Evolutionary conservation across 2,797 vertebrate species (phyloP).

Genomic region (Enteromius mattozi): DNA sequence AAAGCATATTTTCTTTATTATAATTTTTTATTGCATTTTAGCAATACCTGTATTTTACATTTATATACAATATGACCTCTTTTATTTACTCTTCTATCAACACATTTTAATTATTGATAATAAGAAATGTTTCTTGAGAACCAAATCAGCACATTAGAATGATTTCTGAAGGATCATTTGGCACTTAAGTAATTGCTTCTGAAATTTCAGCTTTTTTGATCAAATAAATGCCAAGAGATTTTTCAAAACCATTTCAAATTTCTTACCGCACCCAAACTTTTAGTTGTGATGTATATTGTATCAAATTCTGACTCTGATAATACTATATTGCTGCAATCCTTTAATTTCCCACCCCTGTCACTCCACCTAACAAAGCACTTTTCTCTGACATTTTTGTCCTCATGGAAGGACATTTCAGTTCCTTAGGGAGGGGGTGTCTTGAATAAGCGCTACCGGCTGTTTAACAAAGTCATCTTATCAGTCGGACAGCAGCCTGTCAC

Average conservation of each 20-base stretch:
- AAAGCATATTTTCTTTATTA: too few species aligned
- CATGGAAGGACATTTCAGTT: not conserved
- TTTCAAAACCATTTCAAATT: too few species aligned
- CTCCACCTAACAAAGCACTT: not conserved
- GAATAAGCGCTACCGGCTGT: not conserved
- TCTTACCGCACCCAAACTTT: too few species aligned
- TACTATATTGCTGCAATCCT: not conserved
- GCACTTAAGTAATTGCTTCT: not conserved
- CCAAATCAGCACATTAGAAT: too few species aligned
- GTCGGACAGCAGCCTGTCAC: constrained; percentile 29
- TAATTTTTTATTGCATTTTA: too few species aligned
- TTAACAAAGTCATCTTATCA: constrained; percentile 38
- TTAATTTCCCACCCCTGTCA: not conserved
- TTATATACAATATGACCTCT: too few species aligned
- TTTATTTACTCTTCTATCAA: too few species aligned
- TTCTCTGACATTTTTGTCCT: constrained; percentile 5
- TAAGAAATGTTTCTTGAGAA: too few species aligned
- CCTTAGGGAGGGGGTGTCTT: not conserved
- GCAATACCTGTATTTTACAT: too few species aligned
- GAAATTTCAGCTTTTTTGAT: not conserved
- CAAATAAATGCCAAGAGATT: too few species aligned
- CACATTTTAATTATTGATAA: too few species aligned
- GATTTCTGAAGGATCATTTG: too few species aligned
- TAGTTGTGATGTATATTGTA: not conserved
- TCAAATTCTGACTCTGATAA: not conserved